Conservation (phyloP, 2,888 invertebrate genomes). For the Caenorhabditis afra region DNA sequence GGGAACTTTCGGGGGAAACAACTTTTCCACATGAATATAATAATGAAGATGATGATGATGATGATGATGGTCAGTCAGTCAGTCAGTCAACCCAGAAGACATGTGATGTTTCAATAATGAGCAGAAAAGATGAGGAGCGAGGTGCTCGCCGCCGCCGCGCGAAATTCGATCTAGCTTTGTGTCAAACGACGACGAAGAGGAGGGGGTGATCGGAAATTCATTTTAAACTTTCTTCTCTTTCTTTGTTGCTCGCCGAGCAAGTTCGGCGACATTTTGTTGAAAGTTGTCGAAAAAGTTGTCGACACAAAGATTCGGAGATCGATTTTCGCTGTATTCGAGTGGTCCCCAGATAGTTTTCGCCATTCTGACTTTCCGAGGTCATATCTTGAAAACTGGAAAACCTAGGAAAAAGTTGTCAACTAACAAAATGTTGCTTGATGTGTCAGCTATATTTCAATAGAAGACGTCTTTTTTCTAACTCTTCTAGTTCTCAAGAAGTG, state of each 20-base stretch:
- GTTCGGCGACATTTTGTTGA: too few species aligned
- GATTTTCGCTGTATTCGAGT: too few species aligned
- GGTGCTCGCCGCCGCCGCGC: background rate
- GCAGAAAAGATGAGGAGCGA: background rate
- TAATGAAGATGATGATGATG: background rate
- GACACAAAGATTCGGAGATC: too few species aligned
- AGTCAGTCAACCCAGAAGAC: constrained; percentile 5
- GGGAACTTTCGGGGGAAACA: background rate
- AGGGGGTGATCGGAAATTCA: constrained; percentile 22
- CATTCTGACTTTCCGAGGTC: too few species aligned
- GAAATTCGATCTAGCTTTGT: constrained; percentile 41
- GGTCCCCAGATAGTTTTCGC: too few species aligned
- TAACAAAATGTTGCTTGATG: too few species aligned
- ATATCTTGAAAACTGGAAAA: too few species aligned
- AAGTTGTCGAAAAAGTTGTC: background rate
- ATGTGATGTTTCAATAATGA: constrained; percentile 38
- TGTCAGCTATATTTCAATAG: too few species aligned
- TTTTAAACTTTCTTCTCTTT: constrained; percentile 29
- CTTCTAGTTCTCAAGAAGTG: too few species aligned
- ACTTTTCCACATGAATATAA: constrained; percentile 6
- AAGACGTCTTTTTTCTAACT: too few species aligned
- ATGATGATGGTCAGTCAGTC: too few species aligned
- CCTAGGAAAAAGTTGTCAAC: too few species aligned
- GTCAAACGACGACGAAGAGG: constrained; percentile 10
- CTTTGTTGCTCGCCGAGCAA: background rate